Evolutionary conservation across 2,113 vertebrate species (phyloP).

Genomic region (Ceuthmochares aereus): DNA sequence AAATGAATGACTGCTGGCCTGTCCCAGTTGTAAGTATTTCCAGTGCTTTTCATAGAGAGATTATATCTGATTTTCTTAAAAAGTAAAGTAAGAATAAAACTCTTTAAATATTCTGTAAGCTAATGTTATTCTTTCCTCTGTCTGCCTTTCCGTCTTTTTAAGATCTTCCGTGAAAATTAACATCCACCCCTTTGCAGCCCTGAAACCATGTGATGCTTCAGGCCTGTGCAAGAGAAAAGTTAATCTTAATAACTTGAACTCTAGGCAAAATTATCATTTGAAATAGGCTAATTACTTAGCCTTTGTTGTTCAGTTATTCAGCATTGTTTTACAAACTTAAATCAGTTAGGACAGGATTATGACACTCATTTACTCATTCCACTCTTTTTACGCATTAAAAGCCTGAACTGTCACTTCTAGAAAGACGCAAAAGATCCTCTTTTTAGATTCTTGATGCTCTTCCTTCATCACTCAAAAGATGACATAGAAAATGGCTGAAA

Average conservation of each 20-base stretch:
- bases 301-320: background rate
- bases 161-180: background rate
- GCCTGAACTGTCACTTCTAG: background rate
- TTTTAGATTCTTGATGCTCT: background rate
- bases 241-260: background rate
- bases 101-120: accelerated
- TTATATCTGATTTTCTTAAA: background rate
- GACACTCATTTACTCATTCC: background rate
- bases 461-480: background rate
- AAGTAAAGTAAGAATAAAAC: background rate
- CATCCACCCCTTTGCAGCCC: background rate
- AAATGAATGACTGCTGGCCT: background rate
- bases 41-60: background rate
- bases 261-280: background rate
- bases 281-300: background rate
- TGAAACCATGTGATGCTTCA: background rate
- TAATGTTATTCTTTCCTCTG: background rate
- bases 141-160: background rate
- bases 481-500: background rate
- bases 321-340: background rate
- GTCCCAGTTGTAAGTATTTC: background rate
- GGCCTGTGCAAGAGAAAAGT: background rate
- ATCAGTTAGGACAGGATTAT: background rate
- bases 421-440: background rate
- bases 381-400: no score